Base-by-base conservation (phyloP, 2,888 invertebrate genomes). In the Oxycera nigricornis region DNA sequence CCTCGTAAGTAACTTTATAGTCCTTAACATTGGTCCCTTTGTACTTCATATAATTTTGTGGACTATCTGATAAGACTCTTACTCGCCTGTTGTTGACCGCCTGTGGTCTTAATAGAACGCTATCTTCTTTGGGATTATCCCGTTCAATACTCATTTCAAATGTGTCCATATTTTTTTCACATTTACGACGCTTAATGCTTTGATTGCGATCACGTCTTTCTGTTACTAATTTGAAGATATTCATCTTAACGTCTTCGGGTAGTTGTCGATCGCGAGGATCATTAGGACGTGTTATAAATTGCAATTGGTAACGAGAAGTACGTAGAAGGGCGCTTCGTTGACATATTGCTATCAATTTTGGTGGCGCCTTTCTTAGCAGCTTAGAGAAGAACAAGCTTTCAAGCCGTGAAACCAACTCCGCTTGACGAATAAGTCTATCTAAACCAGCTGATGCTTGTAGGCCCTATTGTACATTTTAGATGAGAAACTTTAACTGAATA, bases 331-430 rank as follows among this genome's bases (percentile, higher is more conserved):
- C 94, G 26, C 91, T 91, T 79, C 89, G 89, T 76, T 93, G 90
- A 75, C 92, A 88, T 35, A 91, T 88, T 0, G 88, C 87, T 24
- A 93, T 86, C 17, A 94, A 81, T 75, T 89, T 89, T 35, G 86
- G 87, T 0, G 92, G 92, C 0, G 90, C 89, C 79, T 90, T 91
- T 2, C 90, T 88, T 41, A 94, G 82, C 41, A 94, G 82, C 4
- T 90, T 89, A 6, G 94, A 94, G 82, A 95, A 95, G 67, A 95
- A 87, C 88, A 95, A 90, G 78, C 92, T 91, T 83, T 95, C 95
- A 7, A 95, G 84, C 77, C 94, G 92, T 0, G 94, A 93, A 0
- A 95, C 92, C 46, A 94, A 83, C 79, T 94, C 92, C 0, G 94
- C 94, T 83, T 94, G 92, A 0, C 94, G 88, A 20, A 94, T 93